Evolutionary conservation across 2,888 invertebrate species (phyloP).

Genomic region (Itoplectis maculator): DNA sequence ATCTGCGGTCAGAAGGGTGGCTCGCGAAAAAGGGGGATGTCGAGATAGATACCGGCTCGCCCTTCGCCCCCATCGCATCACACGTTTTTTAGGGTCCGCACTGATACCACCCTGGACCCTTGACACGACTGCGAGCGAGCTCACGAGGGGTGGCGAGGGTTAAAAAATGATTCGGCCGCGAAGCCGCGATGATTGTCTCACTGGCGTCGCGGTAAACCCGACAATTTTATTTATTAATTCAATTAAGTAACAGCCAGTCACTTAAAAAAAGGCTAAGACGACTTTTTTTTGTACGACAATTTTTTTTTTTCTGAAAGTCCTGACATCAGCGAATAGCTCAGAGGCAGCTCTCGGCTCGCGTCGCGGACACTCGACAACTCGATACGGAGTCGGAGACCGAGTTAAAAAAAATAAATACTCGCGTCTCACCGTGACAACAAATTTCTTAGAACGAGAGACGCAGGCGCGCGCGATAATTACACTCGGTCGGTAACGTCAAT

Average conservation of each 20-base stretch:
- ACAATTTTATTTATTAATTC: conserved; percentile 50
- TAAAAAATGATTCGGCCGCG: conserved; percentile 80
- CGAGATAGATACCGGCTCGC: conserved; percentile 68
- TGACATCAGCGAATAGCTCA: conserved; percentile 32
- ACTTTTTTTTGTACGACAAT: not conserved
- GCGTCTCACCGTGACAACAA: conserved; percentile 32
- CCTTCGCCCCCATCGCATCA: conserved; percentile 19
- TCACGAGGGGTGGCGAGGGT: conserved; percentile 70
- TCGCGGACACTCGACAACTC: conserved; percentile 23
- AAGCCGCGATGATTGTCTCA: conserved; percentile 52
- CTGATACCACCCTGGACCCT: conserved; percentile 48
- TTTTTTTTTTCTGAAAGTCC: not conserved
- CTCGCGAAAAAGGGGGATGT: conserved; percentile 73
- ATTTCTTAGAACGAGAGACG: conserved; percentile 14
- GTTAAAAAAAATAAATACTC: conserved; percentile 22
- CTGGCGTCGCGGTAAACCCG: not conserved
- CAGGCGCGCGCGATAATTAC: conserved; percentile 25
- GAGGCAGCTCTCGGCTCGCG: conserved; percentile 17
- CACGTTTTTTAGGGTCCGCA: conserved; percentile 61
- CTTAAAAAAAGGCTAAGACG: too few species aligned
- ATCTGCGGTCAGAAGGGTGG: conserved; percentile 83
- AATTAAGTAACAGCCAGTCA: not conserved
- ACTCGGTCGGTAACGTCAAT: conserved; percentile 18
- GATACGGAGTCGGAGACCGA: conserved; percentile 11
- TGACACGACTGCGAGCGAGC: conserved; percentile 34